Base-by-base conservation (phyloP, 2,888 invertebrate genomes). In the Mythimna lalbum region DNA sequence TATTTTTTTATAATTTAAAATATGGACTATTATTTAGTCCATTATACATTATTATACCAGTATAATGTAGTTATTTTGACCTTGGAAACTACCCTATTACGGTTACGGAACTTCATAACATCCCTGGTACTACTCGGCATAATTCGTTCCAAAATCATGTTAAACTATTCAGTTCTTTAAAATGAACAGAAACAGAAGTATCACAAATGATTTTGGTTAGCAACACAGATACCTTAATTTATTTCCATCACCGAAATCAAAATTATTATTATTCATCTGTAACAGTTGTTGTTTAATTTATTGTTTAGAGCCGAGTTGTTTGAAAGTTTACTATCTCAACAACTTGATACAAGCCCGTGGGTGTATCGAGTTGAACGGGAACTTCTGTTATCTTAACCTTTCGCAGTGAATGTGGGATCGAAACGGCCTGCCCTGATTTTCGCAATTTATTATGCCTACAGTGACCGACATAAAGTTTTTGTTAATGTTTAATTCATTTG, bases 351-450 rank as follows among this genome's bases (percentile, higher is more conserved):
- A 79, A 74, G 73, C 76, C 82, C 72, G 71, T 66, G 82, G 80
- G 82, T 84, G 76, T 79, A 82, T 73, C 27, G 50, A 69, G 39
- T 83, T 76, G 53, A 56, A 31, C 31, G 39, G 49, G 27, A 69
- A 78, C 69, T 69, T 84, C 62, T 76, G 80, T 84, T 82, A 83
- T 84, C 82, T 65, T 73, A 76, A 69, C 66, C 70, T 76, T 76
- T 78, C 55, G 14, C 17, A 65, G 36, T 31, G 27, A 52, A 59
- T 47, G 12, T 53, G 12, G 36, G 61, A 63, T 55, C 56, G 61
- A 27, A 50, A n/a, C 52, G 47, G 19, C 57, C 63, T 63, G 39
- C 14, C 19, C 4, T 55, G 31, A 21, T 62, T 67, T 56, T 10
- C n/a, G 12, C 19, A 19, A 43, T 53, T 63, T 52, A 63, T 78